Conservation (phyloP, 2,888 invertebrate genomes). For the Spisula subtruncata region DNA sequence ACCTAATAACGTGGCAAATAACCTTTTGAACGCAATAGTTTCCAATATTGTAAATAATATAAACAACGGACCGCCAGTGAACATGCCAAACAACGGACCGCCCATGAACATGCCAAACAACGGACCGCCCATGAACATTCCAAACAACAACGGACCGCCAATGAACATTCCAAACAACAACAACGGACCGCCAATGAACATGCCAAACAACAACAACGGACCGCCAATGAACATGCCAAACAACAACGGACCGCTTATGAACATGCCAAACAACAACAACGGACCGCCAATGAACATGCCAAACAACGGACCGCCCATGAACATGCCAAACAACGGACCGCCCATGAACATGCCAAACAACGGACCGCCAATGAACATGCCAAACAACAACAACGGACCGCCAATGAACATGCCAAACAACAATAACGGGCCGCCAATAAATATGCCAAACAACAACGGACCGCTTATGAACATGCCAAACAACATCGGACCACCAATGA, state of each 20-base stretch:
- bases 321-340: neutral
- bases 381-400: neutral
- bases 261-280: neutral
- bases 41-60: neutral
- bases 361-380: neutral
- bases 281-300: neutral
- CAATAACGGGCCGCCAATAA: neutral
- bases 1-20: neutral
- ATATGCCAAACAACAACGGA: neutral
- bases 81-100: too few relatives aligned
- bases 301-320: neutral
- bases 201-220: too few relatives aligned
- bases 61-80: neutral
- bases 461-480: neutral
- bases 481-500: neutral
- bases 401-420: neutral
- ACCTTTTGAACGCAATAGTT: neutral
- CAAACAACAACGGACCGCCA: too few relatives aligned
- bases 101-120: too few relatives aligned
- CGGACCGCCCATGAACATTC: too few relatives aligned
- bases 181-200: too few relatives aligned
- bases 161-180: neutral
- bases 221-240: too few relatives aligned
- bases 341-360: neutral
- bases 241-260: too few relatives aligned